Percentiles rank a stretch among this genome's conserved stretches.
phyloP scores from a whole-genome alignment of 2,113 vertebrate species.

The Nesoenas mayeri region DNA sequence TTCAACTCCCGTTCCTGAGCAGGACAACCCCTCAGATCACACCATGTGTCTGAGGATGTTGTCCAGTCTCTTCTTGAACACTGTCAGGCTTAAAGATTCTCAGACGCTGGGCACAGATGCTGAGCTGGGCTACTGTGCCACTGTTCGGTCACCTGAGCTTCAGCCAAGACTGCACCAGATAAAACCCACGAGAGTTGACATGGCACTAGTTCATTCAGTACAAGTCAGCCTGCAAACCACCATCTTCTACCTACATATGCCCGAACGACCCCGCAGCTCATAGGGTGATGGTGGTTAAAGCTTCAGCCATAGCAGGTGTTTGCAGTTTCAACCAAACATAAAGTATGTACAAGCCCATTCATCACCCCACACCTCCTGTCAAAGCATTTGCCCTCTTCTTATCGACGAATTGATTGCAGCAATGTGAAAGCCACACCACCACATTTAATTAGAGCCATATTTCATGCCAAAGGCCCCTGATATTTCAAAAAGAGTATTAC shows the following conservation, averaged over 20 bases:
- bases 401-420: neutral
- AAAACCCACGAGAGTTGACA: rapidly evolving
- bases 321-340: neutral
- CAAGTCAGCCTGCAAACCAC: neutral
- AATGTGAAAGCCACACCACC: neutral
- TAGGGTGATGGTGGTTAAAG: rapidly evolving
- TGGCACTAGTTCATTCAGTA: neutral
- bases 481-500: neutral
- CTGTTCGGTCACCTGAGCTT: neutral
- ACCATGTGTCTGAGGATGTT: too few species aligned
- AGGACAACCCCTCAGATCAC: too few species aligned
- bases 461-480: neutral
- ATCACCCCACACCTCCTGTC: neutral
- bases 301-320: neutral
- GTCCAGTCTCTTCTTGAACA: too few species aligned
- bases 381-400: neutral
- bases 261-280: neutral
- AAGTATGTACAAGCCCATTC: neutral
- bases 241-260: rapidly evolving
- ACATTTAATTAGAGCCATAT: neutral
- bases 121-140: neutral
- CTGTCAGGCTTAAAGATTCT: too few species aligned
- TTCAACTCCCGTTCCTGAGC: too few species aligned
- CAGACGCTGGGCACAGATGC: neutral
- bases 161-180: neutral